A percentile compares a stretch with the other conserved stretches of the same genome.
Conservation (phyloP, 2,888 invertebrate genomes). For the Mythimna vitellina region DNA sequence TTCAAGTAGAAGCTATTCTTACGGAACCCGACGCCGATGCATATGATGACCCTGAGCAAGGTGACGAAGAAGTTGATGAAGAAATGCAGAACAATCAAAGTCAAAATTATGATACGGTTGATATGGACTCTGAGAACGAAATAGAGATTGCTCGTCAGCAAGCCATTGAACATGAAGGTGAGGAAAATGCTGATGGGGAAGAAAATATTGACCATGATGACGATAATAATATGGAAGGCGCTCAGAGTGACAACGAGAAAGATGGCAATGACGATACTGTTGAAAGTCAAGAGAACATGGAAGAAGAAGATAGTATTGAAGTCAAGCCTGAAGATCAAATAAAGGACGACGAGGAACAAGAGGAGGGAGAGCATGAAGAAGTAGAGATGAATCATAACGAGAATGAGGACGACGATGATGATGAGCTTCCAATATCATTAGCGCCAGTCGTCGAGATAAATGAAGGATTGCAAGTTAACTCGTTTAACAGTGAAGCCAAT, state of each 20-base stretch:
- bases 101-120: slow-evolving; percentile 86
- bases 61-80: slow-evolving; percentile 74
- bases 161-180: slow-evolving; percentile 72
- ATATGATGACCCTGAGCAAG: slow-evolving; percentile 77
- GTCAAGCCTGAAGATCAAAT: slow-evolving; percentile 70
- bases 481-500: slow-evolving; percentile 80
- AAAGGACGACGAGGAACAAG: slow-evolving; percentile 66
- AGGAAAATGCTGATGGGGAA: slow-evolving; percentile 68
- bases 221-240: slow-evolving; percentile 71
- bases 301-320: slow-evolving; percentile 70
- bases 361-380: slow-evolving; percentile 73
- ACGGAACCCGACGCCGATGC: slow-evolving; percentile 86
- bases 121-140: slow-evolving; percentile 89
- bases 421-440: slow-evolving; percentile 79
- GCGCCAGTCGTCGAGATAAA: slow-evolving; percentile 87
- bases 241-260: slow-evolving; percentile 75
- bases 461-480: slow-evolving; percentile 82
- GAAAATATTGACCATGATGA: slow-evolving; percentile 65
- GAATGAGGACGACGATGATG: slow-evolving; percentile 81
- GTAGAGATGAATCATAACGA: slow-evolving; percentile 76
- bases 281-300: slow-evolving; percentile 73
- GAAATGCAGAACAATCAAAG: slow-evolving; percentile 77
- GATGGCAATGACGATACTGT: slow-evolving; percentile 71
- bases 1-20: slow-evolving; percentile 88
- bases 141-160: slow-evolving; percentile 86